phyloP scores from a whole-genome alignment of 2,113 vertebrate genomes.

The Carettochelys insculpta region DNA sequence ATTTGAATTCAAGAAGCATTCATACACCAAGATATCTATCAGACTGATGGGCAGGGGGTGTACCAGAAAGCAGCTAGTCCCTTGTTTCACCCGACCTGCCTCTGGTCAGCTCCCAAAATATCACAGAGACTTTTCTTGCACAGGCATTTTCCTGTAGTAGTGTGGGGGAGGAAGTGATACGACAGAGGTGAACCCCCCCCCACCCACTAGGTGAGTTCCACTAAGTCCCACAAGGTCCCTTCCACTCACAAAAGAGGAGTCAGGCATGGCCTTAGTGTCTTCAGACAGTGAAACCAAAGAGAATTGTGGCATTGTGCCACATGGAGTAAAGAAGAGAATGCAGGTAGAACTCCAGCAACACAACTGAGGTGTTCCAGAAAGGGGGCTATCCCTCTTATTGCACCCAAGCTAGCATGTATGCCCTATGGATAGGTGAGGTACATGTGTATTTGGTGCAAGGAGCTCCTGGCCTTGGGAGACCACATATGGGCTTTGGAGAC shows the following conservation, averaged over 20 bases:
- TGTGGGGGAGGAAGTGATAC: rapidly evolving
- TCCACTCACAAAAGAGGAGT: rapidly evolving
- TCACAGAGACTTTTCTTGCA: rapidly evolving
- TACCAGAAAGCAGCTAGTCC: not conserved
- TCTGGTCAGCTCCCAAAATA: not conserved
- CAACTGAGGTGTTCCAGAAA: too few relatives aligned
- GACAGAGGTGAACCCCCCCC: not conserved
- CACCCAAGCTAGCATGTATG: too few relatives aligned
- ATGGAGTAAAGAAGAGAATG: too few relatives aligned
- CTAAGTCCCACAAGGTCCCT: not conserved
- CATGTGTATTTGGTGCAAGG: too few relatives aligned
- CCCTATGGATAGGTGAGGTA: too few relatives aligned
- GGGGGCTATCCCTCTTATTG: too few relatives aligned
- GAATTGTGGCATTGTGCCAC: rapidly evolving
- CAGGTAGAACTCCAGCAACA: too few relatives aligned
- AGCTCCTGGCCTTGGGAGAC: too few relatives aligned
- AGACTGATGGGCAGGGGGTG: not conserved
- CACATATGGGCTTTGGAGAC: too few relatives aligned
- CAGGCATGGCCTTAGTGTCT: not conserved
- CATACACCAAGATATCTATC: not conserved
- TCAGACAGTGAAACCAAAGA: not conserved
- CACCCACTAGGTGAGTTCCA: not conserved
- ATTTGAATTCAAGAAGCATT: not conserved
- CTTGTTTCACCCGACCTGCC: not conserved
- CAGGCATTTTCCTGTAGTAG: not conserved